phyloP scores from a whole-genome alignment of 2,113 vertebrate genomes.

The Microtus richardsoni region DNA sequence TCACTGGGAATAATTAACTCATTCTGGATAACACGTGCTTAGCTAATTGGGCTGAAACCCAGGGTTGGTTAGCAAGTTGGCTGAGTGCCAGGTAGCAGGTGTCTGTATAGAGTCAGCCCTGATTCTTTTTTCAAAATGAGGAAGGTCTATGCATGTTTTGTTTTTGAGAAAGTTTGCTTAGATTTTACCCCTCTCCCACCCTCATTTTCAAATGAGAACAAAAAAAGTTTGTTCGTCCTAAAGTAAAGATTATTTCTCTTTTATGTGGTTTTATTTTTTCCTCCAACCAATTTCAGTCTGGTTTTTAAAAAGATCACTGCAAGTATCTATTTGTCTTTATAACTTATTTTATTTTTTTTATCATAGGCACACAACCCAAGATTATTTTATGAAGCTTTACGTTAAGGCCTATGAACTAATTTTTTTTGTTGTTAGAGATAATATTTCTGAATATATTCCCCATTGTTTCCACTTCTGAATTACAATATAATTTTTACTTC shows the following conservation, averaged over 20 bases:
- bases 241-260: conserved; percentile 10
- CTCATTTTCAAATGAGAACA: conserved; percentile 47
- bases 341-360: conserved; percentile 25
- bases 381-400: conserved; percentile 34
- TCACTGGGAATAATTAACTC: conserved; percentile 64
- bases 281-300: conserved; percentile 17
- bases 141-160: conserved; percentile 60
- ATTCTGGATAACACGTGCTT: conserved; percentile 66
- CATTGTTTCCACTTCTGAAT: neutral
- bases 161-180: conserved; percentile 72
- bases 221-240: conserved; percentile 21
- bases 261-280: conserved; percentile 41
- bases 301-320: neutral
- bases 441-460: neutral
- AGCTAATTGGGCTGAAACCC: conserved; percentile 76
- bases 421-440: neutral
- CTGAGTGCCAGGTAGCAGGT: conserved; percentile 78
- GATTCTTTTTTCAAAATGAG: conserved; percentile 62
- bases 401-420: neutral
- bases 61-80: conserved; percentile 72
- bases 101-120: conserved; percentile 65
- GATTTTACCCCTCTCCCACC: conserved; percentile 51
- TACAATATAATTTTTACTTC: neutral
- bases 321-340: conserved; percentile 14
- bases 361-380: neutral